phyloP scores from a whole-genome alignment of 2,113 vertebrate genomes.

The Jacana jacana region DNA sequence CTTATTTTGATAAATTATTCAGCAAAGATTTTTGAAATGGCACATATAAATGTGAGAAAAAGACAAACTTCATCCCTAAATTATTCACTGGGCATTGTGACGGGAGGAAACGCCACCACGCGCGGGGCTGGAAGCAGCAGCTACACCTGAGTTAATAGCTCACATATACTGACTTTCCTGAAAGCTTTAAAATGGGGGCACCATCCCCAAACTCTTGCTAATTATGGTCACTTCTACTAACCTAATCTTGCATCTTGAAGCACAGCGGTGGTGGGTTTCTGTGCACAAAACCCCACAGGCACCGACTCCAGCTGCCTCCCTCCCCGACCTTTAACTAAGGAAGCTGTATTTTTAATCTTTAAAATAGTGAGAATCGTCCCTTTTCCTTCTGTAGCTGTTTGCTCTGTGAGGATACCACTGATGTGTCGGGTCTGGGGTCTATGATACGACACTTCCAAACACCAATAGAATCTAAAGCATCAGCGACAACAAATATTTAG shows the following conservation, averaged over 20 bases:
- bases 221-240: neutral
- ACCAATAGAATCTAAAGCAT: neutral
- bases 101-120: neutral
- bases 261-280: neutral
- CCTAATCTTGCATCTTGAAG: neutral
- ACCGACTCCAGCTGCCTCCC: accelerated
- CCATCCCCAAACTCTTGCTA: neutral
- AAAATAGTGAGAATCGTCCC: neutral
- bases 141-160: neutral
- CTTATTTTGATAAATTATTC: slow-evolving; percentile 34
- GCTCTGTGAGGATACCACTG: neutral
- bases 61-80: neutral
- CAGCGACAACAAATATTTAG: neutral
- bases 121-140: neutral
- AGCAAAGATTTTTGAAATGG: slow-evolving; percentile 5
- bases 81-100: neutral
- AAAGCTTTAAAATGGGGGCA: accelerated
- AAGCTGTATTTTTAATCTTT: neutral
- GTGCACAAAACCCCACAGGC: neutral
- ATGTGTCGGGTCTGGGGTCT: neutral
- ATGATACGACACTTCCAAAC: neutral
- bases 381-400: neutral
- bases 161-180: neutral
- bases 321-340: neutral
- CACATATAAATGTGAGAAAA: neutral